Evolutionary conservation across 2,113 vertebrate genomes (phyloP).

Genomic region (Panurus biarmicus): DNA sequence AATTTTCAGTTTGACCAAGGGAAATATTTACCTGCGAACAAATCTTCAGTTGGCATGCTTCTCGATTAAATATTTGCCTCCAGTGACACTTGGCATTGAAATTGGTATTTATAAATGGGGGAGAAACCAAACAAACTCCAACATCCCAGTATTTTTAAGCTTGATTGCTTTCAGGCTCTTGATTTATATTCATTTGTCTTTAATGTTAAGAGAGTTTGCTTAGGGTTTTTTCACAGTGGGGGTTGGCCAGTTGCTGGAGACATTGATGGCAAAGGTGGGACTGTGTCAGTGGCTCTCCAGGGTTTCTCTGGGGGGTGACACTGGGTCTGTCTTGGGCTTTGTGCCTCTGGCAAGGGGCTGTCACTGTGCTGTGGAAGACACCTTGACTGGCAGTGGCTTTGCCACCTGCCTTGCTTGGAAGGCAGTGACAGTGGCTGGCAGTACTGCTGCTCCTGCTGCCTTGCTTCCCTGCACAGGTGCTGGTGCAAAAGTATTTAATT

Average conservation of each 20-base stretch:
- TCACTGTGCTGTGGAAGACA: not conserved
- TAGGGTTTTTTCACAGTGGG: not conserved
- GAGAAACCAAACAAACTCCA: not conserved
- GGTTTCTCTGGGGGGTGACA: not conserved
- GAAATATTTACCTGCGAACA: not conserved
- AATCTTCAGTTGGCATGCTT: not conserved
- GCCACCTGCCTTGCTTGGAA: fast-evolving
- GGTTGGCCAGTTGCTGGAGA: not conserved
- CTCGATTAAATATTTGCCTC: not conserved
- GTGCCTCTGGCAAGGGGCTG: not conserved
- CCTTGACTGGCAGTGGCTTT: not conserved
- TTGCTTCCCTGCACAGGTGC: not conserved
- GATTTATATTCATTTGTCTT: not conserved
- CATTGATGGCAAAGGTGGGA: fast-evolving
- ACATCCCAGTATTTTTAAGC: not conserved
- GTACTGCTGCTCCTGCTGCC: not conserved
- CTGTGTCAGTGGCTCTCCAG: not conserved
- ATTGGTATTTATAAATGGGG: not conserved
- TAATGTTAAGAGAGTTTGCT: not conserved
- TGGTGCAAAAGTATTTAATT: not conserved
- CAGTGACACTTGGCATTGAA: not conserved
- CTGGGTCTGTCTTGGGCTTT: not conserved
- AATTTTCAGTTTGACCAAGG: not conserved
- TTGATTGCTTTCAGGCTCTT: not conserved
- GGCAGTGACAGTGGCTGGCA: not conserved